Evolutionary conservation across 30 jellyfish, hydroid and myxozoan species (phyloP).

Genomic region (Turritopsis dohrnii): DNA sequence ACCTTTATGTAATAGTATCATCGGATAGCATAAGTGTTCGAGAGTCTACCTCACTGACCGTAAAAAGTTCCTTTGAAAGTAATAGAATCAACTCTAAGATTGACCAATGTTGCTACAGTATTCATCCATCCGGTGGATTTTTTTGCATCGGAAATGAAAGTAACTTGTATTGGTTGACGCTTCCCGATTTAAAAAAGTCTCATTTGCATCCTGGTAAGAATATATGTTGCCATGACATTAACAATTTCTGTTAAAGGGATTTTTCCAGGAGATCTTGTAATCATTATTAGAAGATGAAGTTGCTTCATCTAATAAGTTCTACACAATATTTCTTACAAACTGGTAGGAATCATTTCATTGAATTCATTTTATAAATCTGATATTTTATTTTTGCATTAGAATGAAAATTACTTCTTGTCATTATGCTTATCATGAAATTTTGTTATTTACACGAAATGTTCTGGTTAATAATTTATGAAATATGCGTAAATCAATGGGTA

Average conservation of each 20-base stretch:
- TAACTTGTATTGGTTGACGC: not conserved
- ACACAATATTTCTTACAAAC: no score
- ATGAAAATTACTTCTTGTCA: no score
- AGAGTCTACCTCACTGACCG: not conserved
- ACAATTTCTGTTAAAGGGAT: not conserved
- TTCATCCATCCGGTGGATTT: not conserved
- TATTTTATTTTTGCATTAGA: no score
- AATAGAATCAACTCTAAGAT: not conserved
- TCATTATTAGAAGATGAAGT: no score
- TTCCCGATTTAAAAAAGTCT: not conserved
- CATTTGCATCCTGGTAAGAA: not conserved
- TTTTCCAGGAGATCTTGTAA: not conserved
- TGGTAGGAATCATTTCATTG: no score
- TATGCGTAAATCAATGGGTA: no score
- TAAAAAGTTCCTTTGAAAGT: not conserved
- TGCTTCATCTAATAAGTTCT: no score
- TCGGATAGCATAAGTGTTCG: not conserved
- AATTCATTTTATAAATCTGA: no score
- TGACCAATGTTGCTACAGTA: not conserved
- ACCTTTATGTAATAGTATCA: not conserved
- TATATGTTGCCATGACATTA: no score
- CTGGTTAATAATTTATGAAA: no score
- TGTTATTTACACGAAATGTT: no score
- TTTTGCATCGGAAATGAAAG: not conserved
- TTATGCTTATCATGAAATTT: no score